Evolutionary conservation across 2,888 invertebrate species (phyloP).

Genomic region (Empis stercorea): DNA sequence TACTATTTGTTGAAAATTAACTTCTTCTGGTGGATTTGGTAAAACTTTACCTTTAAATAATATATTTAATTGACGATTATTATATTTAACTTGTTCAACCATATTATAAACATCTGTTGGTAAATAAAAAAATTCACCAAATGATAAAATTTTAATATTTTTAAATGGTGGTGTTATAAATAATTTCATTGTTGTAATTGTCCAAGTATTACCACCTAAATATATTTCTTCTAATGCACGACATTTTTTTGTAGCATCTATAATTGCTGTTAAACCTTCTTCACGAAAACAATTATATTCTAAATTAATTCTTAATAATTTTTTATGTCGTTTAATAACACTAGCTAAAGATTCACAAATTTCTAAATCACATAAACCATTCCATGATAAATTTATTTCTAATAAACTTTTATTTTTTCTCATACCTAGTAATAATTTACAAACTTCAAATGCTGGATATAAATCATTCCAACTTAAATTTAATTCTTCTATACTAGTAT

Average conservation of each 20-base stretch:
- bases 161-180: slow-evolving; percentile 1
- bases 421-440: background rate
- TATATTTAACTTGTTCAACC: background rate
- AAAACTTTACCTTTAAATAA: slow-evolving; percentile 8
- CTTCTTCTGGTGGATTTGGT: slow-evolving; percentile 10
- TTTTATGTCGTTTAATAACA: background rate
- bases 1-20: slow-evolving; percentile 8
- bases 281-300: slow-evolving; percentile 8
- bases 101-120: slow-evolving; percentile 3
- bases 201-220: slow-evolving; percentile 9
- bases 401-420: slow-evolving; percentile 7
- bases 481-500: slow-evolving; percentile 4
- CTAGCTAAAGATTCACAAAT: slow-evolving; percentile 4
- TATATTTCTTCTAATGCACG: slow-evolving; percentile 9
- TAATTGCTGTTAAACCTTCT: slow-evolving; percentile 4
- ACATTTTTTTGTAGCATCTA: slow-evolving; percentile 1
- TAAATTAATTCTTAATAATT: slow-evolving; percentile 5
- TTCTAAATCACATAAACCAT: slow-evolving; percentile 7
- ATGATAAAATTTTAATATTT: slow-evolving; percentile 4
- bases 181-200: background rate
- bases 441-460: slow-evolving; percentile 5
- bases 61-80: slow-evolving; percentile 3
- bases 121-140: slow-evolving; percentile 9
- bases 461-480: slow-evolving; percentile 12
- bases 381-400: slow-evolving; percentile 12